Evolutionary conservation across 2,113 vertebrate genomes (phyloP), one percentile per base, ranked within the genome.

Genomic region (Sigmodon hispidus): DNA sequence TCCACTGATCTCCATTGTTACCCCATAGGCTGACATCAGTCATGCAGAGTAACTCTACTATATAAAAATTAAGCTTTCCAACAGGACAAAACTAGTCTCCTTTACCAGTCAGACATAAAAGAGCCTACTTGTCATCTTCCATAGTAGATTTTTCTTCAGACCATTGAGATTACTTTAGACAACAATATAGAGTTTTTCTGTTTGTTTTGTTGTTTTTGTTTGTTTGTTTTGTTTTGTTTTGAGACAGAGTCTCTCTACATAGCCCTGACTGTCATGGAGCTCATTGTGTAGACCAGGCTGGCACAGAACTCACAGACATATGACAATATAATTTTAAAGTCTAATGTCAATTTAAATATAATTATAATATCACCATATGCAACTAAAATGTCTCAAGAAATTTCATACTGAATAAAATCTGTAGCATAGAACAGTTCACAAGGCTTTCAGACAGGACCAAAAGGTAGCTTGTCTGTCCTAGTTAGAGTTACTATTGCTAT

Each of bases 321-420:
- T 40, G 6, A 57, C 52, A 59, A 15, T 81, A 59, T 81, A 80
- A 81, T 57, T 87, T 94, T 57, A 88, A 93, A 77, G 40, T 43
- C 69, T 36, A 70, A n/a, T 70, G 19, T n/a, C 36, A 69, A 69
- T 69, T 36, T n/a, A n/a, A 69, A n/a, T n/a, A 65, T 34, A 69
- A 69, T 7, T 36, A 13, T 45, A 5, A 34, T 70, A 48, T 55
- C 16, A 16, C 22, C 40, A 69, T 22, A 21, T 55, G 16, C n/a
- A 55, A n/a, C 21, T 77, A 81, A 89, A 93, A 77, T 89, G 19
- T 84, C 69, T 26, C 55, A 73, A 43, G 40, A 90, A 70, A 22
- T 57, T 77, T 65, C 76, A 43, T 43, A 83, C 36, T 91, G 72
- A 85, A 73, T 70, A 84, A 89, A 80, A 91, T 85, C 31, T 50